These are phyloP conservation scores for Telenomus remus DNA, from an alignment of 1,140 invertebrate genomes.

Conservation along the genomic window DNA sequence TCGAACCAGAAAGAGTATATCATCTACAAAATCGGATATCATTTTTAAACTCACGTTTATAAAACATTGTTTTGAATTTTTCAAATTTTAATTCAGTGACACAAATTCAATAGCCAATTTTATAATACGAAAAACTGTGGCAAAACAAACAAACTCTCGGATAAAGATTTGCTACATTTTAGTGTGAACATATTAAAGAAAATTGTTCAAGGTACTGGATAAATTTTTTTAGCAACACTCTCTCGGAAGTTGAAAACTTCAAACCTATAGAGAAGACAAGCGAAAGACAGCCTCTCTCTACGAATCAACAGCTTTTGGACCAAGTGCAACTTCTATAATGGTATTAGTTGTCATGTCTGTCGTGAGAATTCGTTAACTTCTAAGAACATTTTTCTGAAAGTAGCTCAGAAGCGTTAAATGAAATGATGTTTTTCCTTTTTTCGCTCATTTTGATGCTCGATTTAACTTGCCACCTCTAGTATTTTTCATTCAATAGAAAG, in stretches of 20 bases:
- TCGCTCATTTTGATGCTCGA: conserved; percentile 7
- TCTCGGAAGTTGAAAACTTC: conserved; percentile 19
- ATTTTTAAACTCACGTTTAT: too few species aligned
- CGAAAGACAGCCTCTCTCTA: conserved; percentile 28
- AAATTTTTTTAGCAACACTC: too few species aligned
- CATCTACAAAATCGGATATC: too few species aligned
- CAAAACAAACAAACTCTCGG: too few species aligned
- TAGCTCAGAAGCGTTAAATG: conserved; percentile 38
- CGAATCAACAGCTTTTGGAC: conserved; percentile 27
- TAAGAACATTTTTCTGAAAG: conserved; percentile 42
- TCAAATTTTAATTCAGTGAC: too few species aligned
- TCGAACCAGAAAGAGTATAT: too few species aligned
- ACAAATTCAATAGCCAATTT: too few species aligned
- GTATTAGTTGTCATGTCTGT: conserved; percentile 40
- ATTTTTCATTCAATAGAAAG: conserved; percentile 2
- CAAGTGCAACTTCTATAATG: conserved; percentile 44
- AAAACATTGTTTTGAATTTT: too few species aligned
- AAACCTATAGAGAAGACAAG: conserved; percentile 1
- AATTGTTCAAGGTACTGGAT: too few species aligned
- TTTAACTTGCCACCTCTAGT: not conserved
- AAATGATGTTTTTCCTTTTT: conserved; percentile 31
- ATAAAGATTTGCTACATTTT: too few species aligned
- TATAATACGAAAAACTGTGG: too few species aligned
- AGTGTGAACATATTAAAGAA: too few species aligned
- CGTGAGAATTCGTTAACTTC: conserved; percentile 41